Conservation (phyloP, 2,797 vertebrate genomes). For the Cyprinodon diabolis region DNA sequence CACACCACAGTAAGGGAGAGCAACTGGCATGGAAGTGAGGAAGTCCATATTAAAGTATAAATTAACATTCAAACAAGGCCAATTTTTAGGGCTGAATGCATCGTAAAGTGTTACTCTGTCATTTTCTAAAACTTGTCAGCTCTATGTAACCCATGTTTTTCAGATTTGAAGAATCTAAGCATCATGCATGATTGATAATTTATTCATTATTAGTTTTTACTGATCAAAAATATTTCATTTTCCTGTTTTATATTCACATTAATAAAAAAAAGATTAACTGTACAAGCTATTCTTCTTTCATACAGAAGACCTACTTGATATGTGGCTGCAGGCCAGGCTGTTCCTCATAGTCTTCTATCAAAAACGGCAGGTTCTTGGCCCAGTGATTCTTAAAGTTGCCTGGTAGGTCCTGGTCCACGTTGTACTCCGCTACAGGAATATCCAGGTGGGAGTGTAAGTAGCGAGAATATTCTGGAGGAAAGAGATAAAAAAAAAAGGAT, state of each 20-base stretch:
- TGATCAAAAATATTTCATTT: not conserved
- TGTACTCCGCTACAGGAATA: slow-evolving; percentile 92
- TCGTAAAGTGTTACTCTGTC: too few relatives aligned
- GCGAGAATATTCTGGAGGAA: slow-evolving; percentile 90
- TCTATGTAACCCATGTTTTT: not conserved
- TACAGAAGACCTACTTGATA: slow-evolving; percentile 86
- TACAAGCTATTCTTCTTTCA: not conserved
- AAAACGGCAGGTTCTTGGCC: slow-evolving; percentile 96
- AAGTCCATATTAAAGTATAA: too few relatives aligned
- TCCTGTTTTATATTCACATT: not conserved
- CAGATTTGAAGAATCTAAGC: not conserved
- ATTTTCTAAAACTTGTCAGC: too few relatives aligned
- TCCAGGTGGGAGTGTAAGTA: slow-evolving; percentile 97
- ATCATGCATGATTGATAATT: not conserved
- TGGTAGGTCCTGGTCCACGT: slow-evolving; percentile 90
- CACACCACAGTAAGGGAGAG: too few relatives aligned
- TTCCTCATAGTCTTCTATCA: slow-evolving; percentile 96
- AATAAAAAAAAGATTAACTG: not conserved
- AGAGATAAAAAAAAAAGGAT: not conserved
- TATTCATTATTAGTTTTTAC: not conserved
- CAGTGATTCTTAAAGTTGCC: slow-evolving; percentile 98
- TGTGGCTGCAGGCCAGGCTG: slow-evolving; percentile 96
- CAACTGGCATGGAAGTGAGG: too few relatives aligned
- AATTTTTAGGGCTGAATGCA: too few relatives aligned
- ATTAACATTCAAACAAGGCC: too few relatives aligned